phyloP scores from a whole-genome alignment of 2,888 invertebrate species.

The Bembecia ichneumoniformis region DNA sequence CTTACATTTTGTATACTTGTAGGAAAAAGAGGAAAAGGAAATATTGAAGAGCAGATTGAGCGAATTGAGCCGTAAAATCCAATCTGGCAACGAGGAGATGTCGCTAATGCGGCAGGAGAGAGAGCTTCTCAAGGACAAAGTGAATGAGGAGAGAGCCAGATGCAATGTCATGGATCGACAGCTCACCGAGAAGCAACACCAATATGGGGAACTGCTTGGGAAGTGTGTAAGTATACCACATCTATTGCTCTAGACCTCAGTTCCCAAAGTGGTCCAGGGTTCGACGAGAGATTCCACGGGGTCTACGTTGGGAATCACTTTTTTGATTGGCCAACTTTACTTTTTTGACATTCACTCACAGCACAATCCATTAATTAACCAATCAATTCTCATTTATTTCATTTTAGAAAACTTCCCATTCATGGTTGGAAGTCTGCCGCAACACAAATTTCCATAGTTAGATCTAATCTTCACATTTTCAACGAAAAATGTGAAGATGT shows the following conservation, averaged over 20 bases:
- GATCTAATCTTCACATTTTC: too few relatives aligned
- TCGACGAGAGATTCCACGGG: too few relatives aligned
- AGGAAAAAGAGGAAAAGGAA: slow-evolving; percentile 50
- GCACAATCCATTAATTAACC: too few relatives aligned
- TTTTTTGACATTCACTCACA: too few relatives aligned
- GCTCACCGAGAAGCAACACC: slow-evolving; percentile 64
- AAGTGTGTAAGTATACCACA: slow-evolving; percentile 66
- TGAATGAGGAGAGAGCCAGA: slow-evolving; percentile 50
- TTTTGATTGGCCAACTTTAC: too few relatives aligned
- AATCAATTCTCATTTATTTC: too few relatives aligned
- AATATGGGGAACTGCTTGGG: slow-evolving; percentile 63
- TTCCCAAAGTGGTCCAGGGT: too few relatives aligned
- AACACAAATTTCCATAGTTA: too few relatives aligned
- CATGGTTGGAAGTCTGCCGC: too few relatives aligned
- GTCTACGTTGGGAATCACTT: too few relatives aligned
- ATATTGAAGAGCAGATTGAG: slow-evolving; percentile 26
- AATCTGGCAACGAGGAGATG: slow-evolving; percentile 30
- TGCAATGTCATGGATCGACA: slow-evolving; percentile 65
- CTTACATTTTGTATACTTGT: slow-evolving; percentile 4
- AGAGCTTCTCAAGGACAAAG: slow-evolving; percentile 43
- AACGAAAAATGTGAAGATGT: too few relatives aligned
- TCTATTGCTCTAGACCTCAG: neutral
- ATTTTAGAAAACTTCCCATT: too few relatives aligned
- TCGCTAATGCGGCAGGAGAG: slow-evolving; percentile 35
- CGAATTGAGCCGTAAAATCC: slow-evolving; percentile 33